A percentile compares a stretch with the other conserved stretches of the same genome.
These are phyloP conservation scores for Drosophila lini DNA, from an alignment of 1,140 invertebrate genomes.

Conservation along the genomic window DNA sequence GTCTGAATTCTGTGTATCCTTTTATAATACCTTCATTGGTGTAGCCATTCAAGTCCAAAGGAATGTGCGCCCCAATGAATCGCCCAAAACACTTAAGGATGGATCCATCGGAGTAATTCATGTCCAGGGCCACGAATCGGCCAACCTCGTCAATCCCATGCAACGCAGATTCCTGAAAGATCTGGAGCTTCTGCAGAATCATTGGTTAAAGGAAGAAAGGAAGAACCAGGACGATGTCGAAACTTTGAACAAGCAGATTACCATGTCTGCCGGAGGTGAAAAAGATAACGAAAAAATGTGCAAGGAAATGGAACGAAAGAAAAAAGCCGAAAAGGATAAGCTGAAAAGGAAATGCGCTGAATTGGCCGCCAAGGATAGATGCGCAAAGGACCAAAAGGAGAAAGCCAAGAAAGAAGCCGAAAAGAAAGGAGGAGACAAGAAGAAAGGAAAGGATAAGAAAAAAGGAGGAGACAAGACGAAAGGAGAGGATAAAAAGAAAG, in stretches of 20 bases:
- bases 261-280: not conserved
- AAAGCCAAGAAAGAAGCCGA: not conserved
- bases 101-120: constrained; percentile 4
- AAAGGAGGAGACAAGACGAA: not conserved
- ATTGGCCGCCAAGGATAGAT: constrained; percentile 1
- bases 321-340: not conserved
- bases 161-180: constrained; percentile 1
- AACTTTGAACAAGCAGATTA: not conserved
- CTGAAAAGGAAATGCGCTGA: not conserved
- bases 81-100: not conserved
- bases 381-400: not conserved
- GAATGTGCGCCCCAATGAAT: not conserved
- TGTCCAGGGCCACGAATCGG: not conserved
- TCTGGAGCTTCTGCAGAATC: not conserved
- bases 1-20: not conserved
- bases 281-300: not conserved
- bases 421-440: not conserved
- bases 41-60: not conserved
- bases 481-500: too few relatives aligned
- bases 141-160: not conserved
- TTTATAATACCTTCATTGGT: not conserved
- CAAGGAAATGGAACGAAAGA: not conserved
- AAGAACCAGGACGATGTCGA: not conserved
- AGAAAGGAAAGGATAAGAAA: not conserved
- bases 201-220: constrained; percentile 6